Base-by-base conservation (phyloP, 1,140 invertebrate genomes). In the Zaprionus ghesquierei region DNA sequence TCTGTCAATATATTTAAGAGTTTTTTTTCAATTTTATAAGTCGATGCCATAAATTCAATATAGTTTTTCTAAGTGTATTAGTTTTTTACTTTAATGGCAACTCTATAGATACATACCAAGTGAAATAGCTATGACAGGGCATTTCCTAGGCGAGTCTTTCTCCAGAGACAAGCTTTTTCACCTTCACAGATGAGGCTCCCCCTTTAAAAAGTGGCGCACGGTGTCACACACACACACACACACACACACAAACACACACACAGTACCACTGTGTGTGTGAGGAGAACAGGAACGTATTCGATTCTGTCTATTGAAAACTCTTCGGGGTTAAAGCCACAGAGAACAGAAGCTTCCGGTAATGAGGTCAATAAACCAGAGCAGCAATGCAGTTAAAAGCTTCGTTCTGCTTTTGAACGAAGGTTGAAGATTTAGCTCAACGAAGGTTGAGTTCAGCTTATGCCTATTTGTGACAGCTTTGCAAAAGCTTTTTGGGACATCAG, bases 361-460 rank as follows among this genome's bases (percentile, higher is more conserved):
- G 51, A 55, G 69, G 69, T 64, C 61, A 71, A 71, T 58, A 71
- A 71, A 71, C 69, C 22, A 58, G 61, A 41, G 44, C 69, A 71
- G n/a, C 8, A 23, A 9, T 4, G 9, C 13, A 55, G n/a, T 18
- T 20, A 20, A 20, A 50, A 55, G 38, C 29, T 25, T 20, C 20
- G 5, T 8, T 20, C 4, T 27, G 46, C 25, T 69, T 50, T 27
- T 10, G 1, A 9, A 5, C 3, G 18, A 13, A 0, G 27, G 44
- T 22, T 35, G 3, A 9, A 6, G 33, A 25, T 18, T 18, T 5
- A 10, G 20, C 27, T 66, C 0, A 15, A 54, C 23, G 31, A 12
- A 53, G 15, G 2, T 6, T 10, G 1, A 0, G 2, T 15, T 20
- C 29, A 51, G 33, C 35, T 72, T 66, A 56, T 65, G 63, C 69